Base-by-base conservation (phyloP, 1,140 invertebrate species). In the Carcinoscorpius rotundicauda region DNA sequence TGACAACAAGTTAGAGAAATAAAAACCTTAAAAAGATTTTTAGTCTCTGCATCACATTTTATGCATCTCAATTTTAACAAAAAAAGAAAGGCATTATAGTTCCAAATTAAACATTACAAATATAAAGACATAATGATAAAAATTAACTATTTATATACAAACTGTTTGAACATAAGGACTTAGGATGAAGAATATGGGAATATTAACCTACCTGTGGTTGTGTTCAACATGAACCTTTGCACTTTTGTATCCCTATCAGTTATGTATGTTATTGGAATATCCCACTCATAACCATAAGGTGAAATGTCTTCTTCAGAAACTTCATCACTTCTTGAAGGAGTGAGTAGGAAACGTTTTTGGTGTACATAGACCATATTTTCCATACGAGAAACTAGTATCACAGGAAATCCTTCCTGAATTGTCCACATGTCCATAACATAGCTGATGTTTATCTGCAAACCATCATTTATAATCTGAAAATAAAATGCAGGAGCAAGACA, bases 401-500 rank as follows among this genome's bases (percentile, higher is more conserved):
- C 71, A 3, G 94, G 93, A 70, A 86, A 91, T 5, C 93, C 93
- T 86, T 90, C 95, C 79, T 97, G 93, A 53, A 83, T 80, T 0
- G 89, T 93, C 90, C 92, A 98, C 0, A 91, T 93, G 69, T 93
- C 85, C 88, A 97, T 91, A 59, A 97, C 86, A 29, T 29, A 29
- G 29, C 29, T 29, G 2, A 29, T 29, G 29, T 29, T 29, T 29
- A 5, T 87, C 75, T 68, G 86, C 29, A 29, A 29, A 29, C 29
- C 29, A 29, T 29, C 29, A 29, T 29, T 29, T 29, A 29, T 29
- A 29, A 29, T 2, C 29, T 29, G 29, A 29, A 29, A 29, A 29
- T 29, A 29, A 29, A 29, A 29, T 29, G 29, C 29, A 29, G 29
- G 29, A 29, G 29, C 29, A 29, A 86, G 72, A 85, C 64, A 58